These are phyloP conservation scores for Cynodonichthys magdalenae DNA, from an alignment of 2,797 vertebrate species.

Conservation along the genomic window DNA sequence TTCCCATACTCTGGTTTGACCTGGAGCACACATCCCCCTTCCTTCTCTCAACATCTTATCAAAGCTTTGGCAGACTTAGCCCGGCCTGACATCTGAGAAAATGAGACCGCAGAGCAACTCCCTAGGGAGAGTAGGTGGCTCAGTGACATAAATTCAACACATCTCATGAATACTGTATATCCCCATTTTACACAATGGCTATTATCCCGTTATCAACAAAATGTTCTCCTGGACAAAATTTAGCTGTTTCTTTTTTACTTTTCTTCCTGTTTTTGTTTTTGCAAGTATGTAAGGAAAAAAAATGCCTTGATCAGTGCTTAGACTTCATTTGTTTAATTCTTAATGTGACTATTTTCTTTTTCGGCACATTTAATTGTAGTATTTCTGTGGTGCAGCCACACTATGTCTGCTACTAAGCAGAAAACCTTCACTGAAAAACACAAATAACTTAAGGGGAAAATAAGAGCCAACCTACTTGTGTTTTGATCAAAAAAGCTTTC, in stretches of 20 bases:
- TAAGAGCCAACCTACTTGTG: conserved; percentile 39
- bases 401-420: conserved; percentile 19
- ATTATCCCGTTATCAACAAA: conserved; percentile 26
- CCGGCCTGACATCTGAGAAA: conserved; percentile 57
- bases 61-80: conserved; percentile 64
- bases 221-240: conserved; percentile 21
- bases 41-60: conserved; percentile 65
- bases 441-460: conserved; percentile 35
- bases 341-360: conserved; percentile 1
- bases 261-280: too few relatives aligned
- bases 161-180: conserved; percentile 49
- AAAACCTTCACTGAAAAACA: conserved; percentile 34
- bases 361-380: not conserved
- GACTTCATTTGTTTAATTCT: conserved; percentile 5
- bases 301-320: too few relatives aligned
- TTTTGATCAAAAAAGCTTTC: conserved; percentile 62
- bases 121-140: conserved; percentile 55
- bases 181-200: conserved; percentile 37
- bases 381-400: conserved; percentile 13
- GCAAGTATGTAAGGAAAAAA: too few relatives aligned
- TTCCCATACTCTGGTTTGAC: conserved; percentile 62
- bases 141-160: conserved; percentile 51
- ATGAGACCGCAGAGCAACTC: conserved; percentile 49
- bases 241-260: conserved; percentile 1
- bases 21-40: conserved; percentile 49